Conservation (phyloP, 2,113 vertebrate species). For the Progne subis region DNA sequence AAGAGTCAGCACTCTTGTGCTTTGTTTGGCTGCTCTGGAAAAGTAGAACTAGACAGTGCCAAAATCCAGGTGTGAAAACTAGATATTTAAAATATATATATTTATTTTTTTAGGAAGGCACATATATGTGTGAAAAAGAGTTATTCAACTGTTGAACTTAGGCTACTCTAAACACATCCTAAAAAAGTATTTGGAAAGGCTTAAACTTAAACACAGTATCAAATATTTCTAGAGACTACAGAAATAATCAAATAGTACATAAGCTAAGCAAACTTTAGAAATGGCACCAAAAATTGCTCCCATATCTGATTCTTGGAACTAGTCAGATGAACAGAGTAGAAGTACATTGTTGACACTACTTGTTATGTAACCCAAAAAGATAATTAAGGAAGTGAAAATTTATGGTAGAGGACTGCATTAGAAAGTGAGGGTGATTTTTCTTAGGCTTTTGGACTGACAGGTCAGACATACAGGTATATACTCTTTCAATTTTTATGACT, state of each 20-base stretch:
- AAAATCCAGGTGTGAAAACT: background rate
- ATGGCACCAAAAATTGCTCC: background rate
- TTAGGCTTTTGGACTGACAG: background rate
- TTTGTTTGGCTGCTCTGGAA: background rate
- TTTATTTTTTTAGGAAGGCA: background rate
- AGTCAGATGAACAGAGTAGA: background rate
- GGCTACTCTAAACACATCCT: background rate
- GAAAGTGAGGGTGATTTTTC: background rate
- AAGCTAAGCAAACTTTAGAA: background rate
- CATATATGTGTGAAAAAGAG: background rate
- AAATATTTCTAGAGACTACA: background rate
- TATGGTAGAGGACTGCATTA: background rate
- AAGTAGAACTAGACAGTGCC: background rate
- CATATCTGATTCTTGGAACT: background rate
- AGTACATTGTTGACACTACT: background rate
- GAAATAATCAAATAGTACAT: background rate
- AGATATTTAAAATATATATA: background rate
- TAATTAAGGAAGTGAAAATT: background rate
- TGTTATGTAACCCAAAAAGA: background rate
- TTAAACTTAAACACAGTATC: background rate
- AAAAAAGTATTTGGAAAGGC: background rate
- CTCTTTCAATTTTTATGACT: background rate
- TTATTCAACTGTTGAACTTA: background rate
- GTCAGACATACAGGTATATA: background rate
- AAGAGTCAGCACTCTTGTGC: background rate